These are phyloP conservation scores for Drosophila hamatofila DNA, from an alignment of 2,888 invertebrate species.

Conservation along the genomic window DNA sequence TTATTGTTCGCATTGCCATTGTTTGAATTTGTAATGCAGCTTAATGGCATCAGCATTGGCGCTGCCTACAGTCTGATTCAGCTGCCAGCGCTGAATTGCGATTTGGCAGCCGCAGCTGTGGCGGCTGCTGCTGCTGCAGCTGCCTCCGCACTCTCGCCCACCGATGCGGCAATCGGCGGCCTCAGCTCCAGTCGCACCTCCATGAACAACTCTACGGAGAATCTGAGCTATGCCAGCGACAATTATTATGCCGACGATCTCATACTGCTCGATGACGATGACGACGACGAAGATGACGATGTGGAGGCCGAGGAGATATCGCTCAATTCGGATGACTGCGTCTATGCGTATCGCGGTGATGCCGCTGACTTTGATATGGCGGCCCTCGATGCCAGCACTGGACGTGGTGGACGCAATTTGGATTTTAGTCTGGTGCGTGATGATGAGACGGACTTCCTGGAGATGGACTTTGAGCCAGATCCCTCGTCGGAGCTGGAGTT, in stretches of 20 bases:
- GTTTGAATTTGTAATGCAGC: constrained; percentile 41
- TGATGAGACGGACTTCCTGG: constrained; percentile 85
- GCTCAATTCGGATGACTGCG: constrained; percentile 84
- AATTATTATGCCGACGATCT: constrained; percentile 84
- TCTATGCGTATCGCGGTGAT: constrained; percentile 85
- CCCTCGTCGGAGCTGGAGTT: constrained; percentile 84
- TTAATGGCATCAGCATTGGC: constrained; percentile 49
- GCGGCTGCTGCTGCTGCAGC: constrained; percentile 37
- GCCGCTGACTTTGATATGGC: constrained; percentile 82
- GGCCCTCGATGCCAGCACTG: constrained; percentile 65
- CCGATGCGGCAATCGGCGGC: constrained; percentile 59
- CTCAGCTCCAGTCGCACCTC: constrained; percentile 82
- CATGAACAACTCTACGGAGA: constrained; percentile 84
- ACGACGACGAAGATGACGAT: constrained; percentile 75
- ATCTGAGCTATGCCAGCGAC: constrained; percentile 84
- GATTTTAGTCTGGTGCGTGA: constrained; percentile 66
- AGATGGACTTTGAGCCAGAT: constrained; percentile 86
- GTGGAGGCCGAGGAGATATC: constrained; percentile 83
- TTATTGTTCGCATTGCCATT: constrained; percentile 14
- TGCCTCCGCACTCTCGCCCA: constrained; percentile 65
- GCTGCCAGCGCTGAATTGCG: constrained; percentile 55
- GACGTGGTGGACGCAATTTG: constrained; percentile 57
- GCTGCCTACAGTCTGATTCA: constrained; percentile 51
- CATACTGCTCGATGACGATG: constrained; percentile 80
- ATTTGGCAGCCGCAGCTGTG: constrained; percentile 46